A percentile compares a stretch with the other conserved stretches of the same genome.
Conservation (phyloP, 2,888 invertebrate species). For the Dolomedes plantarius region DNA sequence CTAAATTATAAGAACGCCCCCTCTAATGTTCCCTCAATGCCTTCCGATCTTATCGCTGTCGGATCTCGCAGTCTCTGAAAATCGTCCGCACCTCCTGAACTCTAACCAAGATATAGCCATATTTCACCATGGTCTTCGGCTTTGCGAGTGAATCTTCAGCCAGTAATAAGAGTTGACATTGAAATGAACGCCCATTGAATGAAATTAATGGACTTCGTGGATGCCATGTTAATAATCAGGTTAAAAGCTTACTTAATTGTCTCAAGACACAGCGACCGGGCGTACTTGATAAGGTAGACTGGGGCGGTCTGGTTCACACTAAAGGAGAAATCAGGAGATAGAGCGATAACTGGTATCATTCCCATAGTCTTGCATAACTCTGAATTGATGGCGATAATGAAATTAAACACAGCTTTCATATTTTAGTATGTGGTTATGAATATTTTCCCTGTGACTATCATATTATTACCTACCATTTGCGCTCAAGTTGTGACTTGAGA, state of each 20-base stretch:
- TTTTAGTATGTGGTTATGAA: background rate
- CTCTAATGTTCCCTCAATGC: background rate
- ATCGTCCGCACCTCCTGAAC: background rate
- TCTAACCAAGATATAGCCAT: background rate
- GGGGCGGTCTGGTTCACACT: background rate
- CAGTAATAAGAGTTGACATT: slow-evolving; percentile 16
- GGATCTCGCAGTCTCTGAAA: background rate
- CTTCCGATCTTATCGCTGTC: background rate
- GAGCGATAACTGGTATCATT: background rate
- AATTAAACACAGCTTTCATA: background rate
- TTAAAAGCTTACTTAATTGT: background rate
- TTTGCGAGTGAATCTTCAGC: background rate
- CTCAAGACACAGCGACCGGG: background rate
- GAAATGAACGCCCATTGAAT: slow-evolving; percentile 16
- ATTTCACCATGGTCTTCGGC: background rate
- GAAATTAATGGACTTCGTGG: background rate
- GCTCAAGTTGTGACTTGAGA: background rate
- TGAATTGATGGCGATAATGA: background rate
- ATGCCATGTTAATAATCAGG: slow-evolving; percentile 14
- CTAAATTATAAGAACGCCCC: background rate
- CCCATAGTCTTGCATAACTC: background rate
- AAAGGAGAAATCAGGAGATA: background rate
- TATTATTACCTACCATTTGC: background rate
- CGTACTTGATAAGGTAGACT: background rate
- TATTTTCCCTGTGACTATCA: background rate